These are phyloP conservation scores for Eristalinus sepulchralis DNA, from an alignment of 2,888 invertebrate genomes.

Conservation along the genomic window DNA sequence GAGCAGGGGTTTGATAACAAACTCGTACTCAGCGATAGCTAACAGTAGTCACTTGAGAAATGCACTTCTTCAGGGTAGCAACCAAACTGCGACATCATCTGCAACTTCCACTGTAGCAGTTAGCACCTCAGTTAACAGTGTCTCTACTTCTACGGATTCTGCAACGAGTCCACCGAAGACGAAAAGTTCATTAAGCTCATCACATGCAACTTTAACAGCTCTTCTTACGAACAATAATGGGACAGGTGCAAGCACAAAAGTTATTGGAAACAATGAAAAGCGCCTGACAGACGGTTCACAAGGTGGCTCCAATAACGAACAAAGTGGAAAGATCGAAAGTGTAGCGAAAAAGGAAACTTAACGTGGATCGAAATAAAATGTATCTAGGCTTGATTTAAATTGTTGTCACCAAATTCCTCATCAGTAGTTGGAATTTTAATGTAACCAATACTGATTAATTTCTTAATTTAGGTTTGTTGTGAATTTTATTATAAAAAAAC, in stretches of 20 bases:
- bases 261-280: conserved; percentile 2
- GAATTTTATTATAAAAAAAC: too few species aligned
- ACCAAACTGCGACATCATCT: conserved; percentile 45
- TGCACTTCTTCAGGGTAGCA: conserved; percentile 77
- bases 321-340: conserved; percentile 7
- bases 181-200: conserved; percentile 79
- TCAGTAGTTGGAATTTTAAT: too few species aligned
- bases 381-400: too few species aligned
- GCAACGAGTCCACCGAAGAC: conserved; percentile 69
- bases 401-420: too few species aligned
- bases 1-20: conserved; percentile 79
- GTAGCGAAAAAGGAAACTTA: conserved; percentile 4
- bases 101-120: conserved; percentile 10
- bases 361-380: not conserved
- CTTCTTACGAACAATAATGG: conserved; percentile 76
- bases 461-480: too few species aligned
- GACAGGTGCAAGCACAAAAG: conserved; percentile 23
- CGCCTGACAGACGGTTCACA: conserved; percentile 14
- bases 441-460: too few species aligned
- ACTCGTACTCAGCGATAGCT: conserved; percentile 76
- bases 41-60: conserved; percentile 78
- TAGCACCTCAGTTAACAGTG: conserved; percentile 52
- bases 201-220: conserved; percentile 80
- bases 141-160: conserved; percentile 57
- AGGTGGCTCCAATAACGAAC: not conserved